Evolutionary conservation across 2,888 invertebrate species (phyloP).

Genomic region (Julus scandinavius): DNA sequence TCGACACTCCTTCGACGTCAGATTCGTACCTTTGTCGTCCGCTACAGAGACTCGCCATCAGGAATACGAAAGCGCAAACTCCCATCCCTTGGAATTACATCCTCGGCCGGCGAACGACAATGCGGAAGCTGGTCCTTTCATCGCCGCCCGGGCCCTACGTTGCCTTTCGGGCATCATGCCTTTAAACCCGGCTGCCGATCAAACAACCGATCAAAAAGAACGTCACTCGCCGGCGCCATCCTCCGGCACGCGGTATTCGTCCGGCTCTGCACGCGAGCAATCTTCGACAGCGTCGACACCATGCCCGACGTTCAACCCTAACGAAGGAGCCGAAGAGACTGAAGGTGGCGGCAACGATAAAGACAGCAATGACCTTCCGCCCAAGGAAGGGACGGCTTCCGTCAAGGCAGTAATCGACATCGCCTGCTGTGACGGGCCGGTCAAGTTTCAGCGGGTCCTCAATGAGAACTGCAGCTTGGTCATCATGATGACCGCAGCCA

Average conservation of each 20-base stretch:
- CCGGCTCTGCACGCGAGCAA: background rate
- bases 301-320: background rate
- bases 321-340: background rate
- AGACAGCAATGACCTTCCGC: background rate
- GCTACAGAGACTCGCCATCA: background rate
- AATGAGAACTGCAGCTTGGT: conserved; percentile 79
- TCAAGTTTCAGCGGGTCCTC: conserved; percentile 83
- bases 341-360: background rate
- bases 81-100: too few relatives aligned
- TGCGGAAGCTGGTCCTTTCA: background rate
- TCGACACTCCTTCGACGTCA: background rate
- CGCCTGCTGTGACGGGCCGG: conserved; percentile 93
- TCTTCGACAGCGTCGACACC: background rate
- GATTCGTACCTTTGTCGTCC: background rate
- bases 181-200: too few relatives aligned
- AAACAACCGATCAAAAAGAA: background rate
- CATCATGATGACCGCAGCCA: conserved; percentile 56
- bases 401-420: conserved; percentile 77
- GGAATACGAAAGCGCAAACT: too few relatives aligned
- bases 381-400: background rate
- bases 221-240: background rate
- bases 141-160: too few relatives aligned
- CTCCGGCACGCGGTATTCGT: background rate
- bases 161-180: too few relatives aligned
- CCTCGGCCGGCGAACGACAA: background rate